Evolutionary conservation across 2,113 vertebrate genomes (phyloP), one percentile per base, ranked within the genome.

Genomic region (Hyla sarda): DNA sequence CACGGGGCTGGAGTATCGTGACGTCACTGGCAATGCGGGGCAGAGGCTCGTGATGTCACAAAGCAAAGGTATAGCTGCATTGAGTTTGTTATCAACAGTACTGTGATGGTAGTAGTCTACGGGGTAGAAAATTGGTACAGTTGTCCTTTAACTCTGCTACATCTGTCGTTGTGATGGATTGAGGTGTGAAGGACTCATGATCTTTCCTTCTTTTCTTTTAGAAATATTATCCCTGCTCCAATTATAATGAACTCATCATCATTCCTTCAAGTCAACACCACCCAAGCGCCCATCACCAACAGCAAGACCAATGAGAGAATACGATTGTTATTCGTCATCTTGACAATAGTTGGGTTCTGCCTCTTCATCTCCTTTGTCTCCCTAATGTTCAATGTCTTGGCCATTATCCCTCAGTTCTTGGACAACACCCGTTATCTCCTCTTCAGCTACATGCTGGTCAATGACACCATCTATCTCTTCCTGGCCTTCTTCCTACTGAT

Each of bases 301-400:
- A 34, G 8, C 14, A 69, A 69, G 30, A 34, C 30, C 7, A 14
- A 0, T 10, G 60, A 65, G 25, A 2, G 16, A 12, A 65, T 65
- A 30, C 30, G 65, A 69, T 69, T 28, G 65, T 69, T 30, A 14
- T 16, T 69, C 16, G 30, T 69, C 16, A 5, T 19, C 28, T 69
- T 69, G 65, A 34, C 16, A 28, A 34, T 69, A 32, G 65, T 69
- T 69, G 65, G 65, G 34, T 19, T 69, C 14, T 32, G 28, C 23
- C 30, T 81, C n/a, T 81, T 81, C 58, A 41, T 81, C 23, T 81
- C 30, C 56, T 81, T 65, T 10, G 7, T 81, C 2, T 25, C n/a
- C 12, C 37, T 81, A 12, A 48, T 81, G 3, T 30, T 81, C 21
- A 25, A 48, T 4, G 41, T 58, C 79, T 81, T 65, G 37, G 65